A percentile compares a stretch with the other conserved stretches of the same genome.
Conservation (phyloP, 2,888 invertebrate species). For the Polylopha cassiicola region DNA sequence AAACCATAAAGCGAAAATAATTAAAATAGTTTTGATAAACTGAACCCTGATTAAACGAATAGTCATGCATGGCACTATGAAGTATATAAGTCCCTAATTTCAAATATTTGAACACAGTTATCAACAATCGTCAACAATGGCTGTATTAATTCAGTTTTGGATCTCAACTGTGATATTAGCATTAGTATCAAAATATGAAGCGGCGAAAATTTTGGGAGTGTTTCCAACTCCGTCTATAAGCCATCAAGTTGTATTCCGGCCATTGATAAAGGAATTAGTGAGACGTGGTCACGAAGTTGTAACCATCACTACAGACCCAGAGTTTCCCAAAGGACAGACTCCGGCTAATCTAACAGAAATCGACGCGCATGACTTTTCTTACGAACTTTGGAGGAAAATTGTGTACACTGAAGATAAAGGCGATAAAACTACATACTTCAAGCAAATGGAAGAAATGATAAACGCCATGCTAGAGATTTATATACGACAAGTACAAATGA, state of each 20-base stretch:
- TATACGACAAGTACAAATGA: neutral
- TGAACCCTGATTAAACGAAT: too few relatives aligned
- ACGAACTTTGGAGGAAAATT: slow-evolving; percentile 24
- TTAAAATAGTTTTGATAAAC: too few relatives aligned
- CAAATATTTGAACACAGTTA: too few relatives aligned
- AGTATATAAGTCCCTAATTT: too few relatives aligned
- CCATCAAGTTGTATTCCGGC: slow-evolving; percentile 60
- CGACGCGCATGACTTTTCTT: slow-evolving; percentile 39
- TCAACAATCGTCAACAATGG: too few relatives aligned
- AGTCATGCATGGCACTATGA: too few relatives aligned
- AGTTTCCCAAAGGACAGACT: slow-evolving; percentile 34
- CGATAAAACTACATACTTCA: neutral
- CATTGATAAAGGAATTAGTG: slow-evolving; percentile 50
- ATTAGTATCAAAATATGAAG: too few relatives aligned
- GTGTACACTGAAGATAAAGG: neutral
- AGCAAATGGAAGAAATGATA: neutral
- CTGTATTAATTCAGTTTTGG: too few relatives aligned
- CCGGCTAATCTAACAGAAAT: slow-evolving; percentile 55
- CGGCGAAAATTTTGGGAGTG: too few relatives aligned
- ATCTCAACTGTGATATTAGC: too few relatives aligned
- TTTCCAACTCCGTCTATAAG: slow-evolving; percentile 59
- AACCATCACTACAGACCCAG: slow-evolving; percentile 57
- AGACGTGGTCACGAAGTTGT: slow-evolving; percentile 62
- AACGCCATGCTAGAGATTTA: neutral
- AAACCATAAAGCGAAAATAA: too few relatives aligned